These are phyloP conservation scores for Halictus ligatus DNA, from an alignment of 2,888 invertebrate species.

Conservation along the genomic window DNA sequence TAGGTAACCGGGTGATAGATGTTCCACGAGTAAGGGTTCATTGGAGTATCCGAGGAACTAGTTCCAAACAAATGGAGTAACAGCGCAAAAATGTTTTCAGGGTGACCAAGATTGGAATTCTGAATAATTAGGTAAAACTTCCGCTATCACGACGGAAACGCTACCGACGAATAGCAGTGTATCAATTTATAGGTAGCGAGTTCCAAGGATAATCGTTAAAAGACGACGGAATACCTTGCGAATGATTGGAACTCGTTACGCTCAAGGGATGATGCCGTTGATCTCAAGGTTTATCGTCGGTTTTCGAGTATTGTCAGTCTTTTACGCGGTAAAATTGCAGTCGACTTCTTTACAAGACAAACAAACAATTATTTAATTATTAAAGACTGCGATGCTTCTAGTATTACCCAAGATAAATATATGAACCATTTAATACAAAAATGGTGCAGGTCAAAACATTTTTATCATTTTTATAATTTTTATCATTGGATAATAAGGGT, in stretches of 20 bases:
- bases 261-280: slow-evolving; percentile 22
- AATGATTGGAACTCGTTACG: slow-evolving; percentile 1
- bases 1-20: background rate
- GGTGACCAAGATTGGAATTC: background rate
- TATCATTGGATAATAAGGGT: too few relatives aligned
- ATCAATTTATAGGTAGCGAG: slow-evolving; percentile 37
- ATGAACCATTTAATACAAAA: too few relatives aligned
- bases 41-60: background rate
- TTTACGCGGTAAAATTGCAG: background rate
- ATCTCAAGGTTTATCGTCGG: slow-evolving; percentile 13
- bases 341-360: background rate
- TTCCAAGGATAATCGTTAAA: slow-evolving; percentile 39
- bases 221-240: slow-evolving; percentile 14
- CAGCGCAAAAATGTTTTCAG: background rate
- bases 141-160: slow-evolving; percentile 29
- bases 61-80: background rate
- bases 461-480: too few relatives aligned
- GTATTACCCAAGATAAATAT: too few relatives aligned
- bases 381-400: too few relatives aligned
- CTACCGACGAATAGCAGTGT: slow-evolving; percentile 5
- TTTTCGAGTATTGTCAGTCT: background rate
- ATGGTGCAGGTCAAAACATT: too few relatives aligned
- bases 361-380: too few relatives aligned
- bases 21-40: background rate
- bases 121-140: background rate